phyloP scores from a whole-genome alignment of 2,888 invertebrate species.

The Mesochorus sp. region DNA sequence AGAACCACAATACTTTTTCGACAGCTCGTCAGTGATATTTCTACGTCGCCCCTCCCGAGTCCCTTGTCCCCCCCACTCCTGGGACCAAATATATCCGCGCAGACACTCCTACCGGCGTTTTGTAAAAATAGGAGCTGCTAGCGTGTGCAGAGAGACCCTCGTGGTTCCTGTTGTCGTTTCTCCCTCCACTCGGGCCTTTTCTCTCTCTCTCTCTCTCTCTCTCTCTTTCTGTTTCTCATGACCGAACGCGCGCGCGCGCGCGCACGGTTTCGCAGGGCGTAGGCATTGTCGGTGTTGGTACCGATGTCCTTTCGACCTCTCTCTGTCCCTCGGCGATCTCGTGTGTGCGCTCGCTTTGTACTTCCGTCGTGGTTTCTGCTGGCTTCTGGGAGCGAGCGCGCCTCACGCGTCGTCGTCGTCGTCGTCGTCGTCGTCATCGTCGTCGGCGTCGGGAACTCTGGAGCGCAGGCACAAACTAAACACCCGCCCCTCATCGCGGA shows the following conservation, averaged over 20 bases:
- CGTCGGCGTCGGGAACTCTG: neutral
- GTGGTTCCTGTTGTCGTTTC: conserved; percentile 61
- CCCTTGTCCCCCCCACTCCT: conserved; percentile 42
- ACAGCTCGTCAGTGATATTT: conserved; percentile 34
- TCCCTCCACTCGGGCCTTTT: conserved; percentile 2
- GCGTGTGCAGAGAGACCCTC: conserved; percentile 46
- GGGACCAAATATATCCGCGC: conserved; percentile 28
- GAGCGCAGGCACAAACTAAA: conserved; percentile 41
- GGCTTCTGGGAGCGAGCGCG: too few relatives aligned
- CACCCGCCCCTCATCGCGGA: conserved; percentile 50
- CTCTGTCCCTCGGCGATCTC: conserved; percentile 46
- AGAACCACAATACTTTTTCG: conserved; percentile 34
- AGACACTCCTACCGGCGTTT: conserved; percentile 58
- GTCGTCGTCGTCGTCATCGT: conserved; percentile 1
- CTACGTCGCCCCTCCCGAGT: conserved; percentile 40
- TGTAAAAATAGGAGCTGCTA: conserved; percentile 25
- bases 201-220: conserved; percentile 65
- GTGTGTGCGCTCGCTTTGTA: conserved; percentile 31
- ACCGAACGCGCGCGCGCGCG: conserved; percentile 40
- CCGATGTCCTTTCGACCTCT: conserved; percentile 76
- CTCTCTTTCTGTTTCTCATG: conserved; percentile 24
- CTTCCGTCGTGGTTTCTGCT: conserved; percentile 54
- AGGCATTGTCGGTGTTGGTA: conserved; percentile 67
- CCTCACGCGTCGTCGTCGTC: neutral
- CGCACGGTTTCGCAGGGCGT: conserved; percentile 73